phyloP scores from a whole-genome alignment of 2,797 vertebrate species.

The Miichthys miiuy region DNA sequence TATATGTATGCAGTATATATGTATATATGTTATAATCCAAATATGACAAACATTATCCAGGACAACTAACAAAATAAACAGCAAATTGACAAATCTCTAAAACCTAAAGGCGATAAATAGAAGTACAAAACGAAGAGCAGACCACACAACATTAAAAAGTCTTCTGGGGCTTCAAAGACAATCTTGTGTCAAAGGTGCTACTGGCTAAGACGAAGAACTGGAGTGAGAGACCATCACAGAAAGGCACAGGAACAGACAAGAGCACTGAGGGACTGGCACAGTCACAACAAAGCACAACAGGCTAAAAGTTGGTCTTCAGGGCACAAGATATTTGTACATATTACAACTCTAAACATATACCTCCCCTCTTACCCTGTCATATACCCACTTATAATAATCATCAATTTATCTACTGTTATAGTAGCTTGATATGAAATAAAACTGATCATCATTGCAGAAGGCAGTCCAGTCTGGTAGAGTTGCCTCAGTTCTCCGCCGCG shows the following conservation, averaged over 20 bases:
- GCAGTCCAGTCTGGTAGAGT: conserved; percentile 20
- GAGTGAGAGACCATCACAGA: conserved; percentile 60
- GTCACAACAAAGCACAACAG: conserved; percentile 68
- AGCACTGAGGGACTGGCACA: conserved; percentile 75
- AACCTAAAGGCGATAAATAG: conserved; percentile 47
- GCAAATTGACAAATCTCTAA: conserved; percentile 50
- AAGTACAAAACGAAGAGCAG: conserved; percentile 54
- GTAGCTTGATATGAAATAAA: conserved; percentile 58
- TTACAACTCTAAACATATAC: conserved; percentile 40
- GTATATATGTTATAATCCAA: conserved; percentile 52
- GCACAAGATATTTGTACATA: conserved; percentile 66
- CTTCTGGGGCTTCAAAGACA: conserved; percentile 51
- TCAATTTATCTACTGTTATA: conserved; percentile 21
- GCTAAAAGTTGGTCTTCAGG: conserved; percentile 65
- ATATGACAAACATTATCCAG: conserved; percentile 54
- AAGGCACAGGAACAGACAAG: conserved; percentile 73
- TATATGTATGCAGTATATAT: conserved; percentile 37
- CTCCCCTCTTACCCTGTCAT: conserved; percentile 41
- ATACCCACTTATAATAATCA: conserved; percentile 43
- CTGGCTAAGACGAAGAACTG: conserved; percentile 66
- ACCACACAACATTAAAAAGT: conserved; percentile 51
- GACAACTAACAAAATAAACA: conserved; percentile 57
- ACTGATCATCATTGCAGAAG: conserved; percentile 43
- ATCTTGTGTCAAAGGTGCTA: conserved; percentile 61
- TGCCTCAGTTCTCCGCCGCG: conserved; percentile 76